Percentiles rank a stretch among this genome's conserved stretches.
Evolutionary conservation across 2,888 invertebrate species (phyloP).

Genomic region (Ischnura elegans): DNA sequence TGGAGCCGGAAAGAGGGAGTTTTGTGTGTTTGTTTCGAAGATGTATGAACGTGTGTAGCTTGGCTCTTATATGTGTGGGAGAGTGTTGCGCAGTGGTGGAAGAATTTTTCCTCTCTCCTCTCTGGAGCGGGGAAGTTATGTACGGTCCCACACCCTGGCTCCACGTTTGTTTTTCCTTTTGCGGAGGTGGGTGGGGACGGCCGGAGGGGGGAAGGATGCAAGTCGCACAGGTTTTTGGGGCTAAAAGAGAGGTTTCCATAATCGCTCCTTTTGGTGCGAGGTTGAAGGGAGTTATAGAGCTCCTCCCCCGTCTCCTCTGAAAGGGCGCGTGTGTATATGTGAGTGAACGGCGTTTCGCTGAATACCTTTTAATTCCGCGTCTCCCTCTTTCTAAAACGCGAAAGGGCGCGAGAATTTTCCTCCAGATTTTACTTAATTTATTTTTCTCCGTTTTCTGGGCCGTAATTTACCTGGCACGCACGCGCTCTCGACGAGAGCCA

Average conservation of each 20-base stretch:
- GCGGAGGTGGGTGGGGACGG: not conserved
- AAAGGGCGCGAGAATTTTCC: conserved; percentile 3
- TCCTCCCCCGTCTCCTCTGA: no score
- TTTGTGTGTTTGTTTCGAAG: not conserved
- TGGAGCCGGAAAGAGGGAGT: not conserved
- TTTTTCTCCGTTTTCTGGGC: not conserved
- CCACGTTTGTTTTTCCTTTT: not conserved
- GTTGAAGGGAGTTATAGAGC: not conserved
- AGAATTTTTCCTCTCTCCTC: not conserved
- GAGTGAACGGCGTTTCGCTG: not conserved
- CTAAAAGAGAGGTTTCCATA: conserved; percentile 22
- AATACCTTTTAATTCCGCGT: conserved; percentile 18
- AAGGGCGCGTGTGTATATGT: not conserved
- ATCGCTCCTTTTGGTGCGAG: not conserved
- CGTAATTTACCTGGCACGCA: not conserved
- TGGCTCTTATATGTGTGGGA: not conserved
- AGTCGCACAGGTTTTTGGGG: not conserved
- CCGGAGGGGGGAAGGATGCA: not conserved
- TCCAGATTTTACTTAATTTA: not conserved
- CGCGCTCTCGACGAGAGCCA: not conserved
- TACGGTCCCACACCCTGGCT: not conserved
- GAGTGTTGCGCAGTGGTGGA: not conserved
- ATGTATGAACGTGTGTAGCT: conserved; percentile 1
- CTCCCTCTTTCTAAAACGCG: not conserved
- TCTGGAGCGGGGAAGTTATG: not conserved